phyloP scores from a whole-genome alignment of 1,140 invertebrate genomes.

The Nilaparvata lugens region DNA sequence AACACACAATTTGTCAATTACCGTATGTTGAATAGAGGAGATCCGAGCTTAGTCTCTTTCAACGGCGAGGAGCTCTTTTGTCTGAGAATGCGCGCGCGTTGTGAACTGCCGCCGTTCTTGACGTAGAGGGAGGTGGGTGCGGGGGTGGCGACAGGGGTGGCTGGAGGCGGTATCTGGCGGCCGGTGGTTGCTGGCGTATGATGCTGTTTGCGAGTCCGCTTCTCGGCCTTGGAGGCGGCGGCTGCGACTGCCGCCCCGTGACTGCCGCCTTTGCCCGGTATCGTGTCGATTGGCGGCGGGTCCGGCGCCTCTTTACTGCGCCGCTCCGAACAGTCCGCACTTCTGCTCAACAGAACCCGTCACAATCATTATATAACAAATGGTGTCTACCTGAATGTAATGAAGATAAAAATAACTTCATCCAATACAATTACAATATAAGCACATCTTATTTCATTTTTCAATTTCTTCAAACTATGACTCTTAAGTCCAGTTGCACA shows the following conservation, averaged over 20 bases:
- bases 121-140: constrained; percentile 45
- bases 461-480: no score
- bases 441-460: no score
- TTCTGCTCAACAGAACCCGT: no score
- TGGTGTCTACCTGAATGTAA: no score
- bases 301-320: constrained; percentile 56
- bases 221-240: constrained; percentile 46
- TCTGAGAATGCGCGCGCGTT: constrained; percentile 50
- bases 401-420: no score
- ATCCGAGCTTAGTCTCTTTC: constrained; percentile 63
- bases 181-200: no score
- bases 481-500: no score
- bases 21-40: constrained; percentile 69
- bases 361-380: no score
- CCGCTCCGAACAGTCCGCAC: neutral
- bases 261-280: constrained; percentile 54
- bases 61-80: constrained; percentile 64
- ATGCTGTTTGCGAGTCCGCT: constrained; percentile 43
- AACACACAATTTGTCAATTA: no score
- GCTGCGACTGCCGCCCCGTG: neutral
- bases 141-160: no score
- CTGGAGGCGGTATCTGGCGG: no score
- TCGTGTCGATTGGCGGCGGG: constrained; percentile 83
- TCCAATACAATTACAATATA: no score
- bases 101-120: constrained; percentile 55